These are phyloP conservation scores for Pelobates cultripes DNA, from an alignment of 2,797 vertebrate genomes.

Conservation along the genomic window DNA sequence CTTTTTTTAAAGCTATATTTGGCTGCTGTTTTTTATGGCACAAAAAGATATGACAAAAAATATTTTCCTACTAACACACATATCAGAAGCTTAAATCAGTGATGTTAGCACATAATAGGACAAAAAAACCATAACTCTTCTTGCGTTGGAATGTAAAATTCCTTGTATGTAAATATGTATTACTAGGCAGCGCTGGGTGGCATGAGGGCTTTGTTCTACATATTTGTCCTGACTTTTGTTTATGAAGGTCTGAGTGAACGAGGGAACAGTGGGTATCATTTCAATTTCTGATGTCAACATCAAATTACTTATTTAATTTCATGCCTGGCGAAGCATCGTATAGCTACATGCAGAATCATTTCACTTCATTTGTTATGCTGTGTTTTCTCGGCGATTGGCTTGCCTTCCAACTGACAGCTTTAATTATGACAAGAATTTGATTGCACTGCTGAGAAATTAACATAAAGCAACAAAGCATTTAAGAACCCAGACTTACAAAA, in stretches of 20 bases:
- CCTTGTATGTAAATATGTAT: conserved; percentile 64
- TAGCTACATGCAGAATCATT: conserved; percentile 91
- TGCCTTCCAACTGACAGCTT: conserved; percentile 93
- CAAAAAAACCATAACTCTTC: background rate
- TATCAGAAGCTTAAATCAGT: no score
- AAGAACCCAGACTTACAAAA: conserved; percentile 67
- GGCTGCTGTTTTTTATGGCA: no score
- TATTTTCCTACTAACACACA: no score
- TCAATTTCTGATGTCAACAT: conserved; percentile 98
- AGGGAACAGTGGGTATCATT: conserved; percentile 92
- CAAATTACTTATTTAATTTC: conserved; percentile 99
- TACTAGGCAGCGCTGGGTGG: conserved; percentile 69
- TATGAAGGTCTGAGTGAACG: conserved; percentile 81
- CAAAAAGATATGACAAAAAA: no score
- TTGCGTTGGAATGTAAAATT: conserved; percentile 63
- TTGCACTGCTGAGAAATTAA: conserved; percentile 85
- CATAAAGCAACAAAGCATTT: conserved; percentile 82
- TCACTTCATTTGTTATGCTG: conserved; percentile 91
- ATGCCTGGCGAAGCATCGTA: conserved; percentile 94
- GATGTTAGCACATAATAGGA: background rate
- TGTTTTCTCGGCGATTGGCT: conserved; percentile 87
- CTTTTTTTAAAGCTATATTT: no score
- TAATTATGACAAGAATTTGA: conserved; percentile 96
- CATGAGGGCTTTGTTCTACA: conserved; percentile 69
- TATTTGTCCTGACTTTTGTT: conserved; percentile 80